Conservation (phyloP, 2,113 vertebrate species). For the Vidua macroura region DNA sequence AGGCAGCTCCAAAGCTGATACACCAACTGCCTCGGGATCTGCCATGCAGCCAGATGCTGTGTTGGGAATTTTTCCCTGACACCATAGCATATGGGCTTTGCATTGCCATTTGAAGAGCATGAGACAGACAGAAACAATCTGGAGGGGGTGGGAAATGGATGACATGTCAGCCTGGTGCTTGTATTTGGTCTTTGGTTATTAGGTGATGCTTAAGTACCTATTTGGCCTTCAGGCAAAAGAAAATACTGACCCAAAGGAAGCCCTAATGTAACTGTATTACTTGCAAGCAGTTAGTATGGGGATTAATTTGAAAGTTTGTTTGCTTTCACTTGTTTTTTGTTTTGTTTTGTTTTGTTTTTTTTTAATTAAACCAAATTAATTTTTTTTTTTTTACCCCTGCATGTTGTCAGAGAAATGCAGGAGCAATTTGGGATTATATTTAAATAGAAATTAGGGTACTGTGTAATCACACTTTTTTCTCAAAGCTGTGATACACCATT, state of each 20-base stretch:
- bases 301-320: neutral
- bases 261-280: neutral
- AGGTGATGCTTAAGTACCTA: neutral
- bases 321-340: neutral
- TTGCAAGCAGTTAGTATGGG: neutral
- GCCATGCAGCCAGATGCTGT: neutral
- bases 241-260: neutral
- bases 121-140: neutral
- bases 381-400: neutral
- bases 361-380: too few species aligned
- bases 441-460: neutral
- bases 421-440: neutral
- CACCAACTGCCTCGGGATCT: constrained; percentile 14
- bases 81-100: constrained; percentile 18
- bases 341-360: neutral
- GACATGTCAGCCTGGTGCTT: neutral
- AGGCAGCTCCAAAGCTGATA: constrained; percentile 10
- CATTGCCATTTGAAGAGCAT: neutral
- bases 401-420: neutral
- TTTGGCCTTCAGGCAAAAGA: neutral
- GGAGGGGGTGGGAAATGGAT: neutral
- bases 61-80: constrained; percentile 23
- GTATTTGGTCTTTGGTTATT: neutral
- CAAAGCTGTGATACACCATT: neutral
- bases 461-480: neutral